A percentile compares a stretch with the other conserved stretches of the same genome.
Conservation (phyloP, 2,888 invertebrate species). For the Dasypolia templi region DNA sequence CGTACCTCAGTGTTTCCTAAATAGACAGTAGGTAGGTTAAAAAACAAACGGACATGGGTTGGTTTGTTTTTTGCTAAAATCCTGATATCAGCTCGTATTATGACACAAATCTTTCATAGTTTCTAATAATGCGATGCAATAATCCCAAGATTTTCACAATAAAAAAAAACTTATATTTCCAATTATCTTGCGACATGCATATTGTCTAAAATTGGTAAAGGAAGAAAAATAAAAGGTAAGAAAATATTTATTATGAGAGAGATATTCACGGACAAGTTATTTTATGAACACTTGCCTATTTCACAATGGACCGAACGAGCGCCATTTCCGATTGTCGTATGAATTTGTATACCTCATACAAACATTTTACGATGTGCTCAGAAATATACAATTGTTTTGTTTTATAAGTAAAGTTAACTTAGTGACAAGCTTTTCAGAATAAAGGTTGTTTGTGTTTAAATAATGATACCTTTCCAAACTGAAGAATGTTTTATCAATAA, state of each 20-base stretch:
- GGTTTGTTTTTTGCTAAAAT: too few relatives aligned
- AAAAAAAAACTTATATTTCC: too few relatives aligned
- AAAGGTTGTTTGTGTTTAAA: not conserved
- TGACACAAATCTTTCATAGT: too few relatives aligned
- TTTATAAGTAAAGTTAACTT: conserved; percentile 21
- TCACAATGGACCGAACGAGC: conserved; percentile 50
- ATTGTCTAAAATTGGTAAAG: conserved; percentile 5
- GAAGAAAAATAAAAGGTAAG: conserved; percentile 15
- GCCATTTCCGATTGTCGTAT: conserved; percentile 43
- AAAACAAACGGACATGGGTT: too few relatives aligned
- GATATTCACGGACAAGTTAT: conserved; percentile 32
- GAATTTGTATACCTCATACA: conserved; percentile 49
- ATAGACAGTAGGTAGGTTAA: too few relatives aligned
- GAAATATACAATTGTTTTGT: conserved; percentile 45
- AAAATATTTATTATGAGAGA: conserved; percentile 15
- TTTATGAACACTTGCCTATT: conserved; percentile 49
- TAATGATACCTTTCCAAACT: not conserved
- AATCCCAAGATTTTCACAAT: too few relatives aligned
- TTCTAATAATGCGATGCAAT: too few relatives aligned
- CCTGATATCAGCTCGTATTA: too few relatives aligned
- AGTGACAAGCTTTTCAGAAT: conserved; percentile 3
- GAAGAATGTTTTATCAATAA: not conserved
- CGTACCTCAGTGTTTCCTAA: too few relatives aligned
- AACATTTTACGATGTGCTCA: conserved; percentile 47
- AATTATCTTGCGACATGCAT: not conserved